Evolutionary conservation across 1,140 invertebrate species (phyloP).

Genomic region (Bicyclus anynana): DNA sequence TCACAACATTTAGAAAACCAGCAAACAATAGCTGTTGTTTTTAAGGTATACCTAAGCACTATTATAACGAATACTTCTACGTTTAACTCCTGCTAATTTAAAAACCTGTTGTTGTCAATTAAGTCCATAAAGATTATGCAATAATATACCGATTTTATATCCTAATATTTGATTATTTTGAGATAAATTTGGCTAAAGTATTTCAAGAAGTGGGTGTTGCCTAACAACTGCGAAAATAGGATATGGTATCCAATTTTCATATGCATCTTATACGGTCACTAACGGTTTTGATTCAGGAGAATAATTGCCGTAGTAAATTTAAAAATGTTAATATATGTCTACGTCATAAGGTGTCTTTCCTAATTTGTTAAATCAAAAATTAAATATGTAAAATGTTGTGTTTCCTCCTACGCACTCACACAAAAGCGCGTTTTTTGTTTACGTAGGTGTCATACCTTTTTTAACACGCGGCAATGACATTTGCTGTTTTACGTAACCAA

Average conservation of each 20-base stretch:
- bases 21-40: too few relatives aligned
- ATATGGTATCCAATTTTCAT: not conserved
- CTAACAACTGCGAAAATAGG: not conserved
- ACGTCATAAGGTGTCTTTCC: conserved; percentile 10
- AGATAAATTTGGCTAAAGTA: not conserved
- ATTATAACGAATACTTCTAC: too few relatives aligned
- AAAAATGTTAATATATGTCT: conserved; percentile 7
- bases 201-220: not conserved
- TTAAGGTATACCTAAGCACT: too few relatives aligned
- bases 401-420: not conserved
- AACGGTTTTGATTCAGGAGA: conserved; percentile 6
- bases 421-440: not conserved
- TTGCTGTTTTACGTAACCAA: too few relatives aligned
- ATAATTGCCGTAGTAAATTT: not conserved
- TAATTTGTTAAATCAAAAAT: conserved; percentile 1
- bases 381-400: not conserved
- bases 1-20: too few relatives aligned
- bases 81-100: too few relatives aligned
- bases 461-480: too few relatives aligned
- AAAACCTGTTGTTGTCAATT: too few relatives aligned
- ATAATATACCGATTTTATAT: too few relatives aligned
- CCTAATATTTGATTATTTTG: too few relatives aligned
- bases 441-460: too few relatives aligned
- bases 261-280: not conserved
- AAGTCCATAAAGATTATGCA: too few relatives aligned